A percentile compares a stretch with the other conserved stretches of the same genome.
Conservation (phyloP, 2,888 invertebrate genomes). For the Lysandra coridon region DNA sequence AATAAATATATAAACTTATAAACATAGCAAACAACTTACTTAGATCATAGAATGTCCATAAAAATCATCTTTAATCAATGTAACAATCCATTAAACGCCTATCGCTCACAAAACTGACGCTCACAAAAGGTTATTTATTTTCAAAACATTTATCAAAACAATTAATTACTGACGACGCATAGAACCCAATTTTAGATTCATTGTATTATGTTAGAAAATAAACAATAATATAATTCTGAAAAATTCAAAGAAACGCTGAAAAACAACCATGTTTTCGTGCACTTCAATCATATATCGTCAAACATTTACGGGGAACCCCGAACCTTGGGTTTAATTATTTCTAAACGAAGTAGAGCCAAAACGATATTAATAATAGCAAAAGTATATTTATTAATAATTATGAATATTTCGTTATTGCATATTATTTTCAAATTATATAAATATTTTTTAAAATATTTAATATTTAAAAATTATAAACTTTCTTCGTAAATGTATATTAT, state of each 20-base stretch:
- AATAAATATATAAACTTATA: slow-evolving; percentile 32
- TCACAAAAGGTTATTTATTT: slow-evolving; percentile 65
- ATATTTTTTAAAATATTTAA: too few relatives aligned
- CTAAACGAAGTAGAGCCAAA: not conserved
- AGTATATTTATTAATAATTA: too few relatives aligned
- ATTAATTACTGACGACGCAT: slow-evolving; percentile 45
- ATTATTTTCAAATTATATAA: not conserved
- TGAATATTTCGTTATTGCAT: not conserved
- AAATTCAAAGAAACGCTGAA: slow-evolving; percentile 72
- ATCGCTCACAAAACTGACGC: slow-evolving; percentile 61
- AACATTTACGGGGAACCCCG: slow-evolving; percentile 43
- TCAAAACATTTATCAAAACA: slow-evolving; percentile 52
- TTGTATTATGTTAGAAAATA: slow-evolving; percentile 49
- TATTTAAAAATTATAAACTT: not conserved
- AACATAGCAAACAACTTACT: slow-evolving; percentile 59
- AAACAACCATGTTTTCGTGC: slow-evolving; percentile 78
- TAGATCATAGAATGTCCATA: slow-evolving; percentile 62
- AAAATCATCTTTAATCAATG: slow-evolving; percentile 65
- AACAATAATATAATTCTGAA: slow-evolving; percentile 55
- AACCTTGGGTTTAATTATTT: not conserved
- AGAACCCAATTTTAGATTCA: slow-evolving; percentile 44
- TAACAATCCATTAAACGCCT: slow-evolving; percentile 58
- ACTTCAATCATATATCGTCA: slow-evolving; percentile 55
- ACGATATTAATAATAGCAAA: not conserved
- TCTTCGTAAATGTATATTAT: not conserved